Conservation (phyloP, 1,140 invertebrate species). For the Doryteuthis pealeii region DNA sequence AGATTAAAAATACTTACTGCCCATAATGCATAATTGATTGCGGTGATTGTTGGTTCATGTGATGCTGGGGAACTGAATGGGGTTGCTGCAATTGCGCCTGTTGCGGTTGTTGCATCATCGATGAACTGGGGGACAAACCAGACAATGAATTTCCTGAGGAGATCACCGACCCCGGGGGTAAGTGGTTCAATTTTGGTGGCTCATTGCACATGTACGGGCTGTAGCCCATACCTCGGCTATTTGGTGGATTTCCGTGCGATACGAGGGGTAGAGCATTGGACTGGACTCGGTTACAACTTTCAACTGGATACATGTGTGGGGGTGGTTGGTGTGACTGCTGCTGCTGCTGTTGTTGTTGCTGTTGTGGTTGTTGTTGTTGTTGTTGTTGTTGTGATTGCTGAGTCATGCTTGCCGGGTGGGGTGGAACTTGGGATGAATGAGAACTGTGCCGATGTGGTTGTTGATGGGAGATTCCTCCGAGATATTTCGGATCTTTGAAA, state of each 20-base stretch:
- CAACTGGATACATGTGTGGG: background rate
- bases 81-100: background rate
- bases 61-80: background rate
- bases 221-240: background rate
- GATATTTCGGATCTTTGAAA: too few relatives aligned
- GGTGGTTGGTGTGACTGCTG: background rate
- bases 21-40: constrained; percentile 3
- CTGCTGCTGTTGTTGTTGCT: background rate
- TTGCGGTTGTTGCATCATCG: background rate
- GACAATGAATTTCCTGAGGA: background rate
- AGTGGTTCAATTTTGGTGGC: background rate
- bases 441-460: too few relatives aligned
- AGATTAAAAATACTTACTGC: constrained; percentile 3
- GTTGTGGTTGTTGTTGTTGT: background rate
- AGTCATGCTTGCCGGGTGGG: too few relatives aligned
- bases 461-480: too few relatives aligned
- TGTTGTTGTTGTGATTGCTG: too few relatives aligned
- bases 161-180: background rate
- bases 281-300: background rate
- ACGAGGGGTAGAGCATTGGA: background rate
- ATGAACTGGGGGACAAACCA: background rate
- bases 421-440: too few relatives aligned
- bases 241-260: background rate
- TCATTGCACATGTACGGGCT: background rate
- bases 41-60: background rate